Evolutionary conservation across 2,113 vertebrate species (phyloP), one percentile per base, ranked within the genome.

Genomic region (Poecilia latipinna): DNA sequence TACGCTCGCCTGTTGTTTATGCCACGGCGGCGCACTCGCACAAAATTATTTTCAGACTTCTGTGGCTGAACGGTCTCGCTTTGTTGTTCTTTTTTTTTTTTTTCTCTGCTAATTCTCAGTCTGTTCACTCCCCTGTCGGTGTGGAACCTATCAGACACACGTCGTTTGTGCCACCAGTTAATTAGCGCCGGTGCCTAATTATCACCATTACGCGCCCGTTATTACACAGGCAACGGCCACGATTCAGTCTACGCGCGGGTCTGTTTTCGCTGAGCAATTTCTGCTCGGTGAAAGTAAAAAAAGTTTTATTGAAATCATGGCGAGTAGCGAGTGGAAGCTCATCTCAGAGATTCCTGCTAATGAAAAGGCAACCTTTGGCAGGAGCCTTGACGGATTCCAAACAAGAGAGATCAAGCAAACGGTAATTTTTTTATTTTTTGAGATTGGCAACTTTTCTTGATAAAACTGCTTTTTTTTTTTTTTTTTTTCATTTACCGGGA

Each of bases 161-260:
- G 33, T 51, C 33, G 51, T 66, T 75, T 15, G 61, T 57, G 48
- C 31, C 22, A 3, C 29, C n/a, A 17, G 42, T 75, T 82, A 61
- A 71, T 78, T 75, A 74, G 51, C 42, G 72, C 66, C 39, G 19
- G 19, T 78, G 60, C 80, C 61, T 86, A 79, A 88, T 80, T 76
- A 86, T 68, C 42, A 31, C 22, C 51, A 10, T 24, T 57, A n/a
- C 10, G 51, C 24, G n/a, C 24, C 51, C 19, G 10, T 57, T 57
- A 57, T 57, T 57, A 57, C 51, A 57, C 24, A n/a, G 24, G 51
- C 51, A 15, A 19, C 13, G 19, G 80, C 68, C 68, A 70, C 77
- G 68, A 84, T 84, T 82, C 57, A 78, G 57, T 78, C 65, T 39
- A 54, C 63, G 70, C n/a, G 11, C 32, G 72, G 42, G 69, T 76